Conservation (phyloP, 2,113 vertebrate species). For the Eira barbara region DNA sequence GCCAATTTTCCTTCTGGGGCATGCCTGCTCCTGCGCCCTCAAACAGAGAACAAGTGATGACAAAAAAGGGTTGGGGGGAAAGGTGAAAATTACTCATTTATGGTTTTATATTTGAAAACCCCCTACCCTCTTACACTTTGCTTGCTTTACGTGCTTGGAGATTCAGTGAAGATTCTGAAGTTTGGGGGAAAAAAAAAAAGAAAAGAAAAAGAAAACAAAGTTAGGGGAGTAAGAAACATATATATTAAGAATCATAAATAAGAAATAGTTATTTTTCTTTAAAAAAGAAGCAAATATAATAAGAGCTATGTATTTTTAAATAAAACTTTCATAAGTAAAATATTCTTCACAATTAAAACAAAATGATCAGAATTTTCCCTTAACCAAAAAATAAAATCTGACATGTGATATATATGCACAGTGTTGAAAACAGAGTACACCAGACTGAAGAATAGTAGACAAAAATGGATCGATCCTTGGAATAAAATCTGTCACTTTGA, state of each 20-base stretch:
- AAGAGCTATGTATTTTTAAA: not conserved
- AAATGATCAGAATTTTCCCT: not conserved
- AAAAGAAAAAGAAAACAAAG: not conserved
- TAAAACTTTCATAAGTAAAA: not conserved
- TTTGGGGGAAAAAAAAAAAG: not conserved
- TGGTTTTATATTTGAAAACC: not conserved
- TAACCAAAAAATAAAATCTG: not conserved
- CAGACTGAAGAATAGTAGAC: not conserved
- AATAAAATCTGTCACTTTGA: constrained; percentile 4
- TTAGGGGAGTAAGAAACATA: not conserved
- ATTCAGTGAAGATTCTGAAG: constrained; percentile 44
- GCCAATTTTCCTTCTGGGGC: not conserved
- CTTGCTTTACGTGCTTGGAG: not conserved
- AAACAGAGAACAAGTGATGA: not conserved
- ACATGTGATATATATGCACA: not conserved
- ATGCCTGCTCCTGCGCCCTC: not conserved
- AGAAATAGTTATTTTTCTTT: not conserved
- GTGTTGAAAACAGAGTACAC: not conserved
- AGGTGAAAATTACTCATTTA: not conserved
- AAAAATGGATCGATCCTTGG: not conserved
- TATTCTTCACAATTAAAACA: not conserved
- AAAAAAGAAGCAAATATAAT: not conserved
- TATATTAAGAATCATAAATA: not conserved
- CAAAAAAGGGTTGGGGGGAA: not conserved
- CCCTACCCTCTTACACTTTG: not conserved